Conservation (phyloP, 2,113 vertebrate genomes). For the Micronycteris hirsuta region DNA sequence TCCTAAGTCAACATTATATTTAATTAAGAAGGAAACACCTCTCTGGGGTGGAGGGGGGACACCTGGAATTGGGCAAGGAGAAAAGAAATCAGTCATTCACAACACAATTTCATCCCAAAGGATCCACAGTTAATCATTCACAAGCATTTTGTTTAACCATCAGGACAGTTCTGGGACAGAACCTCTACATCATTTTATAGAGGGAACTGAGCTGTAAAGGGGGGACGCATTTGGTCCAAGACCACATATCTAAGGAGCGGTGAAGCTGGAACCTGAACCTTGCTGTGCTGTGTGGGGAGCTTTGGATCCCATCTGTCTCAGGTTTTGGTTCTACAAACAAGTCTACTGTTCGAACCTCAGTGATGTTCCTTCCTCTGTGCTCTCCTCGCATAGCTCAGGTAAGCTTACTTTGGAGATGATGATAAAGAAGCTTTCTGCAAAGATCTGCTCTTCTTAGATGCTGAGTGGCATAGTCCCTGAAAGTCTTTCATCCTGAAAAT, state of each 20-base stretch:
- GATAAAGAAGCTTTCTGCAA: not conserved
- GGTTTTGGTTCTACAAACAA: not conserved
- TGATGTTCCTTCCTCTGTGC: not conserved
- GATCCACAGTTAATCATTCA: not conserved
- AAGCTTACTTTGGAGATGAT: not conserved
- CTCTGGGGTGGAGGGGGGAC: not conserved
- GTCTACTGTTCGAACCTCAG: not conserved
- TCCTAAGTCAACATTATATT: not conserved
- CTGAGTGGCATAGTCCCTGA: not conserved
- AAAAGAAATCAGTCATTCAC: not conserved
- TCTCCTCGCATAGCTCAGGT: not conserved
- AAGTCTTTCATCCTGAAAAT: not conserved
- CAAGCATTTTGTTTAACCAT: not conserved
- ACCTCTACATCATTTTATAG: not conserved
- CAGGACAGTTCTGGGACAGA: not conserved
- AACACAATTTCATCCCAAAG: not conserved
- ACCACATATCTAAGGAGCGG: not conserved
- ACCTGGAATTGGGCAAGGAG: not conserved
- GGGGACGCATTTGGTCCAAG: not conserved
- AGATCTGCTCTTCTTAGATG: not conserved
- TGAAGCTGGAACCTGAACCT: not conserved
- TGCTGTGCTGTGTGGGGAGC: not conserved
- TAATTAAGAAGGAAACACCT: not conserved
- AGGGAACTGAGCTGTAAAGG: not conserved
- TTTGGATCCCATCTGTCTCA: not conserved